These are phyloP conservation scores for Mamestra brassicae DNA, from an alignment of 2,888 invertebrate species.

Conservation along the genomic window DNA sequence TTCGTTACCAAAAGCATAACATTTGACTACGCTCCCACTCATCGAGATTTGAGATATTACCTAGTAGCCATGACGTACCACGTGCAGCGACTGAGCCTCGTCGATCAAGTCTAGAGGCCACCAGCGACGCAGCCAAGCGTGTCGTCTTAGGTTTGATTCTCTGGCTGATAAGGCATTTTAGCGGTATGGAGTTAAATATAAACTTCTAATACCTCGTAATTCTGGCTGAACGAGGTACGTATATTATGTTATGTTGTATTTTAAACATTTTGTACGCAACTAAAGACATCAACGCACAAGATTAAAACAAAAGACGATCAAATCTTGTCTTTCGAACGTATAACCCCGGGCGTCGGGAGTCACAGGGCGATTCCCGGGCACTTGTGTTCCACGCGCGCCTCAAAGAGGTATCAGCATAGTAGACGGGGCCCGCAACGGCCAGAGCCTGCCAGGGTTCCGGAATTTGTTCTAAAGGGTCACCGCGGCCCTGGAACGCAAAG, in stretches of 20 bases:
- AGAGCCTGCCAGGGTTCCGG: no score
- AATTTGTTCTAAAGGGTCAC: no score
- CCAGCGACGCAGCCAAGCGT: background rate
- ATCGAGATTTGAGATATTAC: background rate
- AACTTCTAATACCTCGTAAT: background rate
- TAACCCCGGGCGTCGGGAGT: no score
- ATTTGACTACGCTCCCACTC: no score
- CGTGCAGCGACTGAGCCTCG: background rate
- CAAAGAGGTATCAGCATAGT: no score
- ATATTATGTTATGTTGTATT: no score
- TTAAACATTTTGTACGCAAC: background rate
- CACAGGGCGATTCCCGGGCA: no score
- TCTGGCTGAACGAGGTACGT: background rate
- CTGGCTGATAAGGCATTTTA: background rate
- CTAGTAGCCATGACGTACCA: background rate
- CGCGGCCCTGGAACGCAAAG: no score
- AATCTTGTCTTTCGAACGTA: no score
- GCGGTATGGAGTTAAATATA: background rate
- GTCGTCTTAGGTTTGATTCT: constrained; percentile 1
- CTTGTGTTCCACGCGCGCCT: no score
- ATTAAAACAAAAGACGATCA: background rate
- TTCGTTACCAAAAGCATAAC: background rate
- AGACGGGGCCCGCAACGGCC: no score
- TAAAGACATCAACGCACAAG: constrained; percentile 36
- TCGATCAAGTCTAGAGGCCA: constrained; percentile 3